Conservation (phyloP, 1,140 invertebrate genomes). For the Cataglyphis hispanica region DNA sequence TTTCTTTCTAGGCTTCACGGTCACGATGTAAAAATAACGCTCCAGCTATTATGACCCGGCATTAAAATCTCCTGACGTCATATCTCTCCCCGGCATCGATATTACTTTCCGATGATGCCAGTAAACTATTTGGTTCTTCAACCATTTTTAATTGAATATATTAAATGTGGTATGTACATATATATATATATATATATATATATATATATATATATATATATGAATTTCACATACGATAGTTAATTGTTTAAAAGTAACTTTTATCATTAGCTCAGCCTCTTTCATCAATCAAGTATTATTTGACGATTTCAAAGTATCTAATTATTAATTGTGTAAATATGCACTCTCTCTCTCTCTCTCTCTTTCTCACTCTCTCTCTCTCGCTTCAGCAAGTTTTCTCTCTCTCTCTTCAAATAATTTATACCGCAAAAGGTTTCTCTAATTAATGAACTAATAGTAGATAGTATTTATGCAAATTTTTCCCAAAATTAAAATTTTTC, state of each 20-base stretch:
- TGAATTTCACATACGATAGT: constrained; percentile 5
- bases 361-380: too few relatives aligned
- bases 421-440: background rate
- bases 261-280: background rate
- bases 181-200: background rate
- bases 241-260: background rate
- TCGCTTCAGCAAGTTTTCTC: too few relatives aligned
- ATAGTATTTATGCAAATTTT: background rate
- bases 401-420: background rate
- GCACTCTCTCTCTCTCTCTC: too few relatives aligned
- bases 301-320: too few relatives aligned
- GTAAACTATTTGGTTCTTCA: constrained; percentile 6
- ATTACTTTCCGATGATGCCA: constrained; percentile 57
- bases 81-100: constrained; percentile 37
- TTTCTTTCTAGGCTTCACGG: background rate
- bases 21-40: constrained; percentile 45
- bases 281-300: background rate
- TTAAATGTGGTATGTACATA: background rate
- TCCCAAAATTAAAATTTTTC: background rate
- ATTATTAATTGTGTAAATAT: too few relatives aligned
- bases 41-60: constrained; percentile 50
- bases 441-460: background rate
- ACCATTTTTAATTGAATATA: constrained; percentile 8
- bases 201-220: background rate
- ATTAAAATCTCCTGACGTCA: constrained; percentile 63